Conservation (phyloP, 1,140 invertebrate genomes). For the Drosophila mojavensis region DNA sequence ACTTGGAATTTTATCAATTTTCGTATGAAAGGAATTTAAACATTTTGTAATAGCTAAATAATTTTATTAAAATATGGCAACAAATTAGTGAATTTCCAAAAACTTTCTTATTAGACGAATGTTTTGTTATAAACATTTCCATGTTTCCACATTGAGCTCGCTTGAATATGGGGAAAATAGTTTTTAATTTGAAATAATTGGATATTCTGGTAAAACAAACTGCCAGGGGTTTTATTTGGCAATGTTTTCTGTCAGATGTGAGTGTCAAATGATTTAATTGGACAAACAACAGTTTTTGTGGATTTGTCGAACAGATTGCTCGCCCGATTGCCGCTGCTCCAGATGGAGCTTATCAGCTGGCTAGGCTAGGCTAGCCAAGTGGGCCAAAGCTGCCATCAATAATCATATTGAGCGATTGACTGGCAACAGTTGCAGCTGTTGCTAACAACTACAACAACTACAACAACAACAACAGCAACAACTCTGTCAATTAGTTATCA, state of each 20-base stretch:
- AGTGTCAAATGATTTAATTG: slow-evolving; percentile 32
- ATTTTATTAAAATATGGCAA: too few species aligned
- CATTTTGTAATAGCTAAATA: too few species aligned
- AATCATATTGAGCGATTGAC: slow-evolving; percentile 27
- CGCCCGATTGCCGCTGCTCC: slow-evolving; percentile 42
- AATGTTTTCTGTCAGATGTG: neutral
- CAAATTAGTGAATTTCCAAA: too few species aligned
- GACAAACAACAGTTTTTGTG: slow-evolving; percentile 48
- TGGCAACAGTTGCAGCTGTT: slow-evolving; percentile 38
- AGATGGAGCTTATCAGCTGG: slow-evolving; percentile 53
- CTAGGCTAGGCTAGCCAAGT: neutral
- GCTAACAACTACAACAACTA: slow-evolving; percentile 33
- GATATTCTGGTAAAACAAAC: neutral
- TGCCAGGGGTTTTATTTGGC: neutral
- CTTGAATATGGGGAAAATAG: neutral
- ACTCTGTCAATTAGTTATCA: slow-evolving; percentile 79
- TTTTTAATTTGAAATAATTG: neutral
- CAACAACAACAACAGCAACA: slow-evolving; percentile 57
- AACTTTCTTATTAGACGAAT: too few species aligned
- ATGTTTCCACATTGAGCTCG: too few species aligned
- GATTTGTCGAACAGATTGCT: slow-evolving; percentile 51
- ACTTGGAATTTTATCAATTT: too few species aligned
- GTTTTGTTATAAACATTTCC: too few species aligned
- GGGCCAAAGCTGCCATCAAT: slow-evolving; percentile 18
- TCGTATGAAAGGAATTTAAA: too few species aligned